These are phyloP conservation scores for Apamea sordens DNA, from an alignment of 2,888 invertebrate genomes.

Conservation along the genomic window DNA sequence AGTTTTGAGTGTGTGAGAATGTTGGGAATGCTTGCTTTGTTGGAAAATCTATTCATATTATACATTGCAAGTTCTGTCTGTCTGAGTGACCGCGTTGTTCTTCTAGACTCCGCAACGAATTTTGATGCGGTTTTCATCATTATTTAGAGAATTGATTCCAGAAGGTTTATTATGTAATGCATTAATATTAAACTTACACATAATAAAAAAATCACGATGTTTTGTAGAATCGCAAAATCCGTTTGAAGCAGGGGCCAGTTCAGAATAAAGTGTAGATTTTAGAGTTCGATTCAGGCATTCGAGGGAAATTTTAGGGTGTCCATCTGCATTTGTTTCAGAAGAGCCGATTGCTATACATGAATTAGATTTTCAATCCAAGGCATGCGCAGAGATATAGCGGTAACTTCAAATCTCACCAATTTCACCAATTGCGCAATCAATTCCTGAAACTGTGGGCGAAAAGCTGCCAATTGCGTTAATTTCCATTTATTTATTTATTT, in stretches of 20 bases:
- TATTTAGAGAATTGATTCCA: background rate
- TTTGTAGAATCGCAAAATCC: background rate
- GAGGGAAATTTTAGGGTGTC: background rate
- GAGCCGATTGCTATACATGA: background rate
- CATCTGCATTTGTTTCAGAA: background rate
- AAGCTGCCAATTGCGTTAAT: background rate
- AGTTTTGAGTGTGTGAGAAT: constrained; percentile 1
- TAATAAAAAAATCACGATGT: background rate
- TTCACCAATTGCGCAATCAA: background rate
- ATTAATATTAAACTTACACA: background rate
- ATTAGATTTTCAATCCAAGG: background rate
- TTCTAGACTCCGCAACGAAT: background rate
- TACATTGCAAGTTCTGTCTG: background rate
- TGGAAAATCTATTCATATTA: background rate
- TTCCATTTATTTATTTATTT: no score
- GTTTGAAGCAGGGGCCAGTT: background rate
- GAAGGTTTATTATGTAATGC: background rate
- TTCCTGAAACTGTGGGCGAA: background rate
- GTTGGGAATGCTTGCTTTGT: constrained; percentile 6
- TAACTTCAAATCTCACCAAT: background rate
- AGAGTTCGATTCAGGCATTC: no score
- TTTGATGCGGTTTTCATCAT: background rate
- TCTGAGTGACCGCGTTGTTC: background rate
- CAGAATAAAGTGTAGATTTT: background rate
- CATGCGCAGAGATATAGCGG: background rate